Evolutionary conservation across 2,797 vertebrate species (phyloP).

Genomic region (Valencia hispanica): DNA sequence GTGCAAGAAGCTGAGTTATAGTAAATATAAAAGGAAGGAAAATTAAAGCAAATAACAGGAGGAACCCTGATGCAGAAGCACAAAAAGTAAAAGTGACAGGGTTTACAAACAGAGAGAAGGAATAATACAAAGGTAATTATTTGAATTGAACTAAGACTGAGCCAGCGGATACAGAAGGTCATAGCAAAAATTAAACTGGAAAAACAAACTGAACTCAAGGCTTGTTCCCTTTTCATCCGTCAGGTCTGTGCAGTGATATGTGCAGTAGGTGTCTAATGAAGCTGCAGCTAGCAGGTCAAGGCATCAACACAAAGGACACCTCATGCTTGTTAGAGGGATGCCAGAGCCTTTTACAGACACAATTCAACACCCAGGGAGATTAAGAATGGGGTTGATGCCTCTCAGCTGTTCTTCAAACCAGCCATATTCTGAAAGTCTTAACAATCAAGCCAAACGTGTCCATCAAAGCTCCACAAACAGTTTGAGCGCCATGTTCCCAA

Average conservation of each 20-base stretch:
- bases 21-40: neutral
- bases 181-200: neutral
- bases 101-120: neutral
- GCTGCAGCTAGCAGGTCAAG: neutral
- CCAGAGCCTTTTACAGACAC: constrained; percentile 1
- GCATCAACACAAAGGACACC: neutral
- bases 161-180: neutral
- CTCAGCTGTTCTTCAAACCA: constrained; percentile 18
- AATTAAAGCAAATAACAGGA: neutral
- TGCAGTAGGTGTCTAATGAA: constrained; percentile 1
- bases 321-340: neutral
- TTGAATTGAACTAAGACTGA: neutral
- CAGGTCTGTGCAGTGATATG: neutral
- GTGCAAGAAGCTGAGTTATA: neutral
- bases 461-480: constrained; percentile 39
- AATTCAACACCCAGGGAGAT: neutral
- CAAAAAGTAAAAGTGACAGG: neutral
- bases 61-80: neutral
- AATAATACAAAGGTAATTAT: neutral
- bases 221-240: neutral
- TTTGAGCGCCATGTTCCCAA: constrained; percentile 18
- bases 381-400: neutral
- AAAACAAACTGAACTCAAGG: neutral
- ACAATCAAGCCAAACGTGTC: constrained; percentile 10
- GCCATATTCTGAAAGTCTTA: constrained; percentile 2